phyloP scores from a whole-genome alignment of 2,113 vertebrate genomes.

The Phyllostomus hastatus region DNA sequence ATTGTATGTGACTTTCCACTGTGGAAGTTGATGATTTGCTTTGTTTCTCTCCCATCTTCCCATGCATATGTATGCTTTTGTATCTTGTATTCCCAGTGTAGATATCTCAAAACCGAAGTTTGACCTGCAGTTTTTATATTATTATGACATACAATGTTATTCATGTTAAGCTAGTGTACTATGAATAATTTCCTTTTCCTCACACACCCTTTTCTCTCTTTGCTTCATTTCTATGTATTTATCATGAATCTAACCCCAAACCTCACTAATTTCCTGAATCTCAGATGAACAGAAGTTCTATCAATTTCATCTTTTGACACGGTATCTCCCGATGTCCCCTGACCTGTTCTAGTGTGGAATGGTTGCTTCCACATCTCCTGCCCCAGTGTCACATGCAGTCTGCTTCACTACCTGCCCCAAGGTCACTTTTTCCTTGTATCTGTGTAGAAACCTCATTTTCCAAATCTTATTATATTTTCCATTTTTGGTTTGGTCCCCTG shows the following conservation, averaged over 20 bases:
- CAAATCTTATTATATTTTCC: not conserved
- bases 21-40: not conserved
- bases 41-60: not conserved
- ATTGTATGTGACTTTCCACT: not conserved
- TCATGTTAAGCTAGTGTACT: not conserved
- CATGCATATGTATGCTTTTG: not conserved
- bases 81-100: not conserved
- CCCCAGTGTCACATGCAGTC: not conserved
- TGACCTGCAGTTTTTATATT: not conserved
- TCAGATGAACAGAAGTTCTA: not conserved
- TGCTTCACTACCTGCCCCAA: not conserved
- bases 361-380: not conserved
- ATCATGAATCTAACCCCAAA: not conserved
- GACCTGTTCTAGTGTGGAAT: not conserved
- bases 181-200: not conserved
- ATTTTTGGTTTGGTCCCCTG: not conserved
- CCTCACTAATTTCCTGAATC: not conserved
- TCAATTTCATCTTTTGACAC: not conserved
- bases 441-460: not conserved
- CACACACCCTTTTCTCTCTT: not conserved
- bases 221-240: not conserved
- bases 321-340: not conserved
- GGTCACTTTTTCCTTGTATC: not conserved
- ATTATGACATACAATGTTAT: not conserved
- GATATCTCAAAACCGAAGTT: not conserved